A percentile compares a stretch with the other conserved stretches of the same genome.
Evolutionary conservation across 2,113 vertebrate species (phyloP).

Genomic region (Rhadina sibilatrix): DNA sequence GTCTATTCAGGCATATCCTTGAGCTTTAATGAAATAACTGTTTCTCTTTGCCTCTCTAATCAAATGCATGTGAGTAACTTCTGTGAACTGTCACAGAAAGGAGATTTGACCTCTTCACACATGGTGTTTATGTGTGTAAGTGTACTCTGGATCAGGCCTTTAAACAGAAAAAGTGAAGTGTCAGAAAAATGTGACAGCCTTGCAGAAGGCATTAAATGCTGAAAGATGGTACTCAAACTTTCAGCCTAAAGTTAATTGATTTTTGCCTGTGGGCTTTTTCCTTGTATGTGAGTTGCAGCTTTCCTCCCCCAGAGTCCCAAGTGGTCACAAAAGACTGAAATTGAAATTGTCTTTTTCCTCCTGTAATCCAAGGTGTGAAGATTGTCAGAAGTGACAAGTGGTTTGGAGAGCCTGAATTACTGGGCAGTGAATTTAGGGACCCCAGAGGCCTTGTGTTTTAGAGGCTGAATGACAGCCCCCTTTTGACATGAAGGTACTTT

Average conservation of each 20-base stretch:
- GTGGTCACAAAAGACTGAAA: not conserved
- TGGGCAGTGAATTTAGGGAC: slow-evolving; percentile 12
- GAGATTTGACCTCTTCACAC: not conserved
- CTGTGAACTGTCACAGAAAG: not conserved
- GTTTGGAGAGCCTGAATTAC: not conserved
- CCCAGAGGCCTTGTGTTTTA: not conserved
- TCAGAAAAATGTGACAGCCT: slow-evolving; percentile 23
- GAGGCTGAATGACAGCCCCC: not conserved
- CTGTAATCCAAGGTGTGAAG: slow-evolving; percentile 11
- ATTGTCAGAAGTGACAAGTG: slow-evolving; percentile 16
- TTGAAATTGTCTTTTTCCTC: not conserved
- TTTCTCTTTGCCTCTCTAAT: not conserved
- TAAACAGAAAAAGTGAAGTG: not conserved
- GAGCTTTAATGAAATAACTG: not conserved
- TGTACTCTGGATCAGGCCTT: not conserved
- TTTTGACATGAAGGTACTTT: not conserved
- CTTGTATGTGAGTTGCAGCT: not conserved
- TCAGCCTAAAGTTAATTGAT: slow-evolving; percentile 42
- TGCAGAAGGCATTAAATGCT: slow-evolving; percentile 8
- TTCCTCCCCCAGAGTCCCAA: not conserved
- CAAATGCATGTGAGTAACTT: not conserved
- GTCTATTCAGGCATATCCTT: not conserved
- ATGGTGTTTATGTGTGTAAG: not conserved
- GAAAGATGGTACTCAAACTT: slow-evolving; percentile 29
- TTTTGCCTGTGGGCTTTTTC: slow-evolving; percentile 33